A percentile compares a stretch with the other conserved stretches of the same genome.
phyloP scores from a whole-genome alignment of 2,888 invertebrate species.

The Aspidiotus rigidus region DNA sequence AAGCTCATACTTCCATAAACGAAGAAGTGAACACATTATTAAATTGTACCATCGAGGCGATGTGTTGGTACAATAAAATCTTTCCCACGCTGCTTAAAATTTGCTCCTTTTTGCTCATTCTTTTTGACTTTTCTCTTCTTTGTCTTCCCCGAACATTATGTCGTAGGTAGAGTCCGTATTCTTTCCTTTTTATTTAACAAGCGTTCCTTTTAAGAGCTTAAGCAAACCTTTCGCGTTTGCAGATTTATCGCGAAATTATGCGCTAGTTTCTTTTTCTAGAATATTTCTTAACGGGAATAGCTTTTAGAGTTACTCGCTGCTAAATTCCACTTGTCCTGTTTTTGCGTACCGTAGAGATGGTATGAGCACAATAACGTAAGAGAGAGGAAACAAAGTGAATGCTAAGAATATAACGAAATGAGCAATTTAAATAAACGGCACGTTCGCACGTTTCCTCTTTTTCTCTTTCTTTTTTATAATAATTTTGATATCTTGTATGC shows the following conservation, averaged over 20 bases:
- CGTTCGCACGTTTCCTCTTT: background rate
- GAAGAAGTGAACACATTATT: background rate
- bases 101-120: background rate
- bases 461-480: background rate
- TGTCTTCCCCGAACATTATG: background rate
- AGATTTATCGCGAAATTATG: background rate
- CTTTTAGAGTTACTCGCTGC: slow-evolving; percentile 2
- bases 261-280: slow-evolving; percentile 4
- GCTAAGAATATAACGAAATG: background rate
- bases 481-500: no score
- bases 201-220: slow-evolving; percentile 2
- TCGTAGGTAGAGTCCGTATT: background rate
- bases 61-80: slow-evolving; percentile 2
- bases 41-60: background rate
- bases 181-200: slow-evolving; percentile 1
- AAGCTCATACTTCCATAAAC: no score
- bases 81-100: background rate
- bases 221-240: slow-evolving; percentile 2
- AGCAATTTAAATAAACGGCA: slow-evolving; percentile 1
- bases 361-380: no score
- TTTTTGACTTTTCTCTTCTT: background rate
- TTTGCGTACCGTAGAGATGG: no score
- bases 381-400: background rate
- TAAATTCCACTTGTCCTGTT: background rate
- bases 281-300: slow-evolving; percentile 4